Conservation (phyloP, 2,797 vertebrate species). For the Synanceia verrucosa region DNA sequence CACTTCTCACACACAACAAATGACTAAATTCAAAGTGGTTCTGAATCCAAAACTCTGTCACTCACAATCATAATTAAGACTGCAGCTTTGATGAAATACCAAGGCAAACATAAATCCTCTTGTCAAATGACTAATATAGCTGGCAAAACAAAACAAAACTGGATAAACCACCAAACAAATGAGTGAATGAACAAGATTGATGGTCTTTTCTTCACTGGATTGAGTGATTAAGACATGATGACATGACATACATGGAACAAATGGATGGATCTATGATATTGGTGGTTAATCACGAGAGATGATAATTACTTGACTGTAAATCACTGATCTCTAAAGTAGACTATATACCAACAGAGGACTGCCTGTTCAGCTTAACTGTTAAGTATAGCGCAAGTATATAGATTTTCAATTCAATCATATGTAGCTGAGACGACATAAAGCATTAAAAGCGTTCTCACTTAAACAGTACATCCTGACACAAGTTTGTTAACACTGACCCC, state of each 20-base stretch:
- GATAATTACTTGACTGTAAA: background rate
- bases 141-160: slow-evolving; percentile 12
- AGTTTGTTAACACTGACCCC: background rate
- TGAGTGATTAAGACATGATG: slow-evolving; percentile 7
- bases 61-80: background rate
- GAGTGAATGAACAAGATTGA: slow-evolving; percentile 12
- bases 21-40: background rate
- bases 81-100: background rate
- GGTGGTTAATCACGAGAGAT: slow-evolving; percentile 3
- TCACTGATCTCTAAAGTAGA: background rate
- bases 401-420: background rate
- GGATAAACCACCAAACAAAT: background rate
- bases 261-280: slow-evolving; percentile 27
- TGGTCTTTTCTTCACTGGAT: background rate
- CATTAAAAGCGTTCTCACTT: background rate
- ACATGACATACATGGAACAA: slow-evolving; percentile 38
- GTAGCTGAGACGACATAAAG: background rate
- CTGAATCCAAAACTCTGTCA: background rate
- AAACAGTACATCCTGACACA: background rate
- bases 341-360: background rate
- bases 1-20: slow-evolving; percentile 2
- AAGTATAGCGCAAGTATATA: background rate
- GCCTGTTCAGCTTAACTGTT: background rate
- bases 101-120: background rate
- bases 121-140: slow-evolving; percentile 2